A percentile compares a stretch with the other conserved stretches of the same genome.
Evolutionary conservation across 2,797 vertebrate species (phyloP).

Genomic region (Echiichthys vipera): DNA sequence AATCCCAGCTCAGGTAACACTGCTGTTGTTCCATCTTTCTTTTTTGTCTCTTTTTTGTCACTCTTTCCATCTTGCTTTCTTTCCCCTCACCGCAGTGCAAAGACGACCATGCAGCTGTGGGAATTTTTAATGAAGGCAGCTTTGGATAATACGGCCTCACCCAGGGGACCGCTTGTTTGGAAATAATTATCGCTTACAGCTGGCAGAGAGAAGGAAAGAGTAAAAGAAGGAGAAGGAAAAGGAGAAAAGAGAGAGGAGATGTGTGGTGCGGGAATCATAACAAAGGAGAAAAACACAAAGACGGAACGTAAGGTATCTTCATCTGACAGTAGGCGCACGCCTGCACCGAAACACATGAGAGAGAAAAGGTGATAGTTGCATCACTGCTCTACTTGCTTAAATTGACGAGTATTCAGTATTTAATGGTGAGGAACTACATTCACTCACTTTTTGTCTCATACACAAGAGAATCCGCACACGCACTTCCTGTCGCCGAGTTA

Average conservation of each 20-base stretch:
- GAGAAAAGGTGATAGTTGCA: not conserved
- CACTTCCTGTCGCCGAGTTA: slow-evolving; percentile 22
- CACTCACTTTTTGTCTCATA: not conserved
- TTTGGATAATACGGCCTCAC: slow-evolving; percentile 70
- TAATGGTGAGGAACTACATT: slow-evolving; percentile 17
- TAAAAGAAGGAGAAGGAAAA: slow-evolving; percentile 13
- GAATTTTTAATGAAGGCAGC: slow-evolving; percentile 79
- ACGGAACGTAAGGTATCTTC: slow-evolving; percentile 26
- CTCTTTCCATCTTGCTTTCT: slow-evolving; percentile 8
- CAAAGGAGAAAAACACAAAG: slow-evolving; percentile 8
- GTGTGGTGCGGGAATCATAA: not conserved
- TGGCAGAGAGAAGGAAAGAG: slow-evolving; percentile 52
- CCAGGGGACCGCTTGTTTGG: slow-evolving; percentile 80
- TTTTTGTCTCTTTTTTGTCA: slow-evolving; percentile 3
- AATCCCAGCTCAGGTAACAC: slow-evolving; percentile 32
- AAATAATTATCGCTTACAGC: slow-evolving; percentile 83
- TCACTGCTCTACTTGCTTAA: slow-evolving; percentile 30
- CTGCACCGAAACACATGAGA: slow-evolving; percentile 1
- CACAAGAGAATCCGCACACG: not conserved
- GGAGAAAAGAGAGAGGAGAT: slow-evolving; percentile 22
- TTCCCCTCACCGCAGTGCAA: slow-evolving; percentile 32
- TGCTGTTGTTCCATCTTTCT: not conserved
- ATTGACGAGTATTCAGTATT: slow-evolving; percentile 26
- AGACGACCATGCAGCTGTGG: slow-evolving; percentile 62
- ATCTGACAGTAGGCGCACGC: slow-evolving; percentile 9